Evolutionary conservation across 2,797 vertebrate genomes (phyloP).

Genomic region (Brachyrhaphis roseni): DNA sequence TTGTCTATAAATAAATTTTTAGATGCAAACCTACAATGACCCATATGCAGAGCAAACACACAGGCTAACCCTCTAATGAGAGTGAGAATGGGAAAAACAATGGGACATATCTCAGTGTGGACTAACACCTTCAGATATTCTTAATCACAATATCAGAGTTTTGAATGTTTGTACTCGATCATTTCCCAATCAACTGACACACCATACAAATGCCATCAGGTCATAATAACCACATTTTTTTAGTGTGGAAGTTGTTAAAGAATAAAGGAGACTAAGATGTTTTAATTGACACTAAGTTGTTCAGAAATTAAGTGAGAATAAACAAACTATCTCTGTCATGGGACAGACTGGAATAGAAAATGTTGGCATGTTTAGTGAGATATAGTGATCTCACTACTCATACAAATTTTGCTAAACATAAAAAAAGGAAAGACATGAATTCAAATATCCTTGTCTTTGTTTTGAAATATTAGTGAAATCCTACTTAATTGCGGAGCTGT

Average conservation of each 20-base stretch:
- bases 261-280: background rate
- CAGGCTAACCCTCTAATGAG: slow-evolving; percentile 20
- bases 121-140: slow-evolving; percentile 10
- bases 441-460: background rate
- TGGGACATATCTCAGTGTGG: slow-evolving; percentile 28
- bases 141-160: slow-evolving; percentile 7
- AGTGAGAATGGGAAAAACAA: slow-evolving; percentile 30
- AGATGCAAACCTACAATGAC: slow-evolving; percentile 60
- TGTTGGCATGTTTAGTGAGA: background rate
- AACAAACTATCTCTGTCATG: background rate
- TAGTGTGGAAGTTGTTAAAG: background rate
- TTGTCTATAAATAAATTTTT: slow-evolving; percentile 66
- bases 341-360: background rate
- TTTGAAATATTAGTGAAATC: background rate
- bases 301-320: background rate
- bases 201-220: background rate
- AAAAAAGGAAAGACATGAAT: background rate
- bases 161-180: slow-evolving; percentile 2
- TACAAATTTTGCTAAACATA: background rate
- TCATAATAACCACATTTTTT: background rate
- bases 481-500: background rate
- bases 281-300: background rate
- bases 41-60: slow-evolving; percentile 63
- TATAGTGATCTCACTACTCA: background rate
- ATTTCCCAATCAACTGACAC: background rate